A percentile compares a stretch with the other conserved stretches of the same genome.
Conservation (phyloP, 2,113 vertebrate genomes). For the Zingel zingel region DNA sequence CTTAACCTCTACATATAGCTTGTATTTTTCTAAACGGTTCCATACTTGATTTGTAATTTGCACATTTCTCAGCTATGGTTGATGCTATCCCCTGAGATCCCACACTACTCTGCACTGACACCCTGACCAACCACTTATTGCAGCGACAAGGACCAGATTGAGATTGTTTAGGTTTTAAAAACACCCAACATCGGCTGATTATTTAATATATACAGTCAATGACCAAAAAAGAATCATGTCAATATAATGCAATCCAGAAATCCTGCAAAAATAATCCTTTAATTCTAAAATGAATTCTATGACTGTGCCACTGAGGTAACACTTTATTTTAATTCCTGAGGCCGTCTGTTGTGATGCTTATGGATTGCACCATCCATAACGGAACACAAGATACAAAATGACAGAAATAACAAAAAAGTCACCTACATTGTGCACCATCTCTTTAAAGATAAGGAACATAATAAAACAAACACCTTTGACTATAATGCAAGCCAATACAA, state of each 20-base stretch:
- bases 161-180: background rate
- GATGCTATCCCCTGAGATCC: background rate
- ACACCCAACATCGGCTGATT: background rate
- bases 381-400: background rate
- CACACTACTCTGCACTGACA: background rate
- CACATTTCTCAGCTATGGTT: background rate
- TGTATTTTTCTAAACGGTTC: background rate
- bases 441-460: background rate
- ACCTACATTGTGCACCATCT: background rate
- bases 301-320: background rate
- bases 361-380: background rate
- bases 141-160: background rate
- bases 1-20: background rate
- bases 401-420: background rate
- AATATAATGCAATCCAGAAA: no score
- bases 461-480: background rate
- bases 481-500: background rate
- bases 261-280: no score
- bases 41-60: background rate
- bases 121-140: background rate
- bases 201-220: no score
- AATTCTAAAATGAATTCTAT: no score
- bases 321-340: background rate
- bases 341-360: background rate
- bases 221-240: no score